A percentile compares a stretch with the other conserved stretches of the same genome.
These are phyloP conservation scores for Salvelinus sp. DNA, from an alignment of 2,113 vertebrate genomes.

Conservation along the genomic window DNA sequence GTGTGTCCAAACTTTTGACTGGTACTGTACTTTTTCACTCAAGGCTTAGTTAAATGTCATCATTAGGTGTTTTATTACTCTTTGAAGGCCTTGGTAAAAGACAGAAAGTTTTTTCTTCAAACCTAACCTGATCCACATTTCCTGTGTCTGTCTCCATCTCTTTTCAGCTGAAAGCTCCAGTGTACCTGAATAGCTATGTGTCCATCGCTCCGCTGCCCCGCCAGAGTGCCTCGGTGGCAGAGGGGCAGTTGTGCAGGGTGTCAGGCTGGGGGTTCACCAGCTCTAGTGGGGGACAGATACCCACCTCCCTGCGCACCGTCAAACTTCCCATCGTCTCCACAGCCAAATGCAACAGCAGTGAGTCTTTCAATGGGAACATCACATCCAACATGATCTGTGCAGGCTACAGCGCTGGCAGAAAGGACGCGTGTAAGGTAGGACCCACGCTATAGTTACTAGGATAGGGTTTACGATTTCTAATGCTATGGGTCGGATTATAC, in stretches of 20 bases:
- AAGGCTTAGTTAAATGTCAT: neutral
- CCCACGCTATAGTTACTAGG: neutral
- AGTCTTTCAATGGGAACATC: constrained; percentile 72
- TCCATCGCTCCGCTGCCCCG: constrained; percentile 72
- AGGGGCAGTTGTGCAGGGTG: constrained; percentile 74
- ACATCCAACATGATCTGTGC: constrained; percentile 81
- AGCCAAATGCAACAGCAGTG: constrained; percentile 69
- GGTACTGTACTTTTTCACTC: neutral
- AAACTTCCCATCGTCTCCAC: constrained; percentile 73
- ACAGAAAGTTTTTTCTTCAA: neutral
- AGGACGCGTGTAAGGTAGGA: constrained; percentile 78
- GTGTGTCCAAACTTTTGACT: no score
- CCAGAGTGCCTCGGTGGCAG: constrained; percentile 47
- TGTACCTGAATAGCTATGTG: constrained; percentile 70
- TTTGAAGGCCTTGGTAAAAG: no score
- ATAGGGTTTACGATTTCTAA: neutral
- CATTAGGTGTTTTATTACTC: no score
- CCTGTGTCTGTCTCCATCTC: neutral
- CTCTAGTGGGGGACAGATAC: constrained; percentile 53
- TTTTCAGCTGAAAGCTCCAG: constrained; percentile 71
- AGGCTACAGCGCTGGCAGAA: constrained; percentile 72
- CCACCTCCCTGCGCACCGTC: constrained; percentile 70
- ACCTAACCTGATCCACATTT: neutral
- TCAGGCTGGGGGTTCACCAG: constrained; percentile 80
- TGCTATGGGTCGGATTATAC: neutral